These are phyloP conservation scores for Lasioglossum baleicum DNA, from an alignment of 1,140 invertebrate species.

Conservation along the genomic window DNA sequence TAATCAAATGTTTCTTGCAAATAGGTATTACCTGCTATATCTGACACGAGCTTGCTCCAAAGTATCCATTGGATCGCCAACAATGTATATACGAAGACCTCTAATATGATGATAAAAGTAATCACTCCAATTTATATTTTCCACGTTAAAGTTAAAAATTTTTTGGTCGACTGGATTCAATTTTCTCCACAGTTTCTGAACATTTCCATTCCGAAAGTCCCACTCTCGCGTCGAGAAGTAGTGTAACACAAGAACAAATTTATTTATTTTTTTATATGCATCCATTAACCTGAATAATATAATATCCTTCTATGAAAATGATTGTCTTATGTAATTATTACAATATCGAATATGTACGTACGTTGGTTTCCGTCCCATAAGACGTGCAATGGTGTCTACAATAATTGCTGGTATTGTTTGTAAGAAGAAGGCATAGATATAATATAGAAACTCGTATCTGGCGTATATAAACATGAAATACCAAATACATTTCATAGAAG, in stretches of 20 bases:
- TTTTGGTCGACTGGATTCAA: slow-evolving; percentile 78
- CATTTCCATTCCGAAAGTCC: slow-evolving; percentile 81
- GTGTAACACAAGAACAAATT: slow-evolving; percentile 80
- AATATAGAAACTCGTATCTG: slow-evolving; percentile 77
- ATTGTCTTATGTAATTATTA: background rate
- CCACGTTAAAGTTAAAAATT: slow-evolving; percentile 77
- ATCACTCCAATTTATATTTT: slow-evolving; percentile 75
- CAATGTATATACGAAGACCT: slow-evolving; percentile 77
- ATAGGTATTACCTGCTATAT: slow-evolving; percentile 53
- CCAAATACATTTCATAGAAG: slow-evolving; percentile 79
- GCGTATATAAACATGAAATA: slow-evolving; percentile 80
- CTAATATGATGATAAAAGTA: slow-evolving; percentile 76
- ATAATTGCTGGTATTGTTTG: slow-evolving; percentile 77
- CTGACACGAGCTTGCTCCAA: slow-evolving; percentile 58
- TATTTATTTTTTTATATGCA: slow-evolving; percentile 81
- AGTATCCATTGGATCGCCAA: slow-evolving; percentile 77
- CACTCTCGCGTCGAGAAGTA: slow-evolving; percentile 83
- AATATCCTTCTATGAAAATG: slow-evolving; percentile 7
- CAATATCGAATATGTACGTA: slow-evolving; percentile 50
- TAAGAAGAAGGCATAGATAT: slow-evolving; percentile 74
- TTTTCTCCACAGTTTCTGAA: slow-evolving; percentile 78
- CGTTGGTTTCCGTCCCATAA: slow-evolving; percentile 76
- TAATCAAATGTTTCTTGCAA: too few relatives aligned
- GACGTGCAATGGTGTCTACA: slow-evolving; percentile 64
- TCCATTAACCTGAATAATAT: slow-evolving; percentile 78